Base-by-base conservation (phyloP, 2,113 vertebrate genomes). In the Hyaena hyaena region DNA sequence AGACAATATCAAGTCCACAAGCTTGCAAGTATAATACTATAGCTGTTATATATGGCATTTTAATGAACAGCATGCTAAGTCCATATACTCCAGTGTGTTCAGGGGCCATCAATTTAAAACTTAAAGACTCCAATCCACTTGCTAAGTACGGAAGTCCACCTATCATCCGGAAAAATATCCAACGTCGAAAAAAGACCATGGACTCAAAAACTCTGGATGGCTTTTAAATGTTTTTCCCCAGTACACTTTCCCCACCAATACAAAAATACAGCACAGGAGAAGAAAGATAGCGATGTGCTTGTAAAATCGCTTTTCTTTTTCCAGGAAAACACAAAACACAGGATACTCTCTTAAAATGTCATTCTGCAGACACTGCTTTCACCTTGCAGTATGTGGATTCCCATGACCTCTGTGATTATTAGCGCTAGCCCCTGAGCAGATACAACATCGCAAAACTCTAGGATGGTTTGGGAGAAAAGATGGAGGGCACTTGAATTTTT, bases 381-480 rank as follows among this genome's bases (percentile, higher is more conserved):
- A 97, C 97, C 97, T 93, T 94, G 98, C 92, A 92, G 94, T 68
- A 50, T 93, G 98, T 96, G 97, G 97, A 98, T 98, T 98, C 98
- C 98, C 97, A 98, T 98, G 98, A 98, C 98, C 98, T 98, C 97
- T 98, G 97, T 96, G 98, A 98, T 98, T 98, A 99, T 98, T 96
- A 98, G 95, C 95, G 92, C 84, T 92, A 98, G 97, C 97, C 98
- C 96, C 93, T 90, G 97, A 92, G 97, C 96, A 98, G 98, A 98
- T 98, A 99, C 99, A 99, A 98, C 98, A 99, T 98, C 98, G 98
- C 97, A 98, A 98, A 99, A 99, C 98, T 99, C 99, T 98, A 99
- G 98, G 98, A 99, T 98, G 98, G 98, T 98, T 99, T 97, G 97
- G 95, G 97, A 98, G 97, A 99, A 99, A 99, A 99, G 98, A 98